These are phyloP conservation scores for Alouatta palliata DNA, from an alignment of 2,113 vertebrate species.

Conservation along the genomic window DNA sequence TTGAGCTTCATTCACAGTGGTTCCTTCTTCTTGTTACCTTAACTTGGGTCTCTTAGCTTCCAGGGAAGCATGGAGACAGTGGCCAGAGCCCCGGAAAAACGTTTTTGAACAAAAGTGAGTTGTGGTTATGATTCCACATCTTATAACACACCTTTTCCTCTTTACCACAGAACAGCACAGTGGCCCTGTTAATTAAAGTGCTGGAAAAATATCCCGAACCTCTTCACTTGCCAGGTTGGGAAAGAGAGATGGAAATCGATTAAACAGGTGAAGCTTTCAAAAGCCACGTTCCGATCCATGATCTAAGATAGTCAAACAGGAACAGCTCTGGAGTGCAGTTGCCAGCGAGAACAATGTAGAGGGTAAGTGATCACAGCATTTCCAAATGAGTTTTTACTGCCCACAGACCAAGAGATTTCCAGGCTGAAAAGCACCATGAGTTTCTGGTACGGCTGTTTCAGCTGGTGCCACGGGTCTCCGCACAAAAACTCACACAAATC, in stretches of 20 bases:
- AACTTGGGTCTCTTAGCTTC: not conserved
- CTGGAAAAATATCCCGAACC: not conserved
- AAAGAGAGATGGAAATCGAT: not conserved
- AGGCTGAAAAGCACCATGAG: too few species aligned
- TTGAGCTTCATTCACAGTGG: not conserved
- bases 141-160: not conserved
- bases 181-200: not conserved
- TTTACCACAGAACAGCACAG: not conserved
- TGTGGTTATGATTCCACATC: not conserved
- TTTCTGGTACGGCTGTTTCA: too few species aligned
- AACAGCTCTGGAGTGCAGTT: too few species aligned
- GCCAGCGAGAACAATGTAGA: too few species aligned
- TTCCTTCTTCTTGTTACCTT: not conserved
- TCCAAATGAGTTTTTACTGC: too few species aligned
- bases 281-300: rapidly evolving
- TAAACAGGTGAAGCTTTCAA: too few species aligned
- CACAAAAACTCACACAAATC: too few species aligned
- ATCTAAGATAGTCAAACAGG: too few species aligned
- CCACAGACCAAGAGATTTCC: too few species aligned
- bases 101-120: not conserved
- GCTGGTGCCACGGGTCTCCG: too few species aligned
- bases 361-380: too few species aligned
- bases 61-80: not conserved
- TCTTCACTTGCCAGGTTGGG: not conserved
- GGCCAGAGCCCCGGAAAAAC: not conserved